phyloP scores from a whole-genome alignment of 2,888 invertebrate genomes.

The Athalia cordata region DNA sequence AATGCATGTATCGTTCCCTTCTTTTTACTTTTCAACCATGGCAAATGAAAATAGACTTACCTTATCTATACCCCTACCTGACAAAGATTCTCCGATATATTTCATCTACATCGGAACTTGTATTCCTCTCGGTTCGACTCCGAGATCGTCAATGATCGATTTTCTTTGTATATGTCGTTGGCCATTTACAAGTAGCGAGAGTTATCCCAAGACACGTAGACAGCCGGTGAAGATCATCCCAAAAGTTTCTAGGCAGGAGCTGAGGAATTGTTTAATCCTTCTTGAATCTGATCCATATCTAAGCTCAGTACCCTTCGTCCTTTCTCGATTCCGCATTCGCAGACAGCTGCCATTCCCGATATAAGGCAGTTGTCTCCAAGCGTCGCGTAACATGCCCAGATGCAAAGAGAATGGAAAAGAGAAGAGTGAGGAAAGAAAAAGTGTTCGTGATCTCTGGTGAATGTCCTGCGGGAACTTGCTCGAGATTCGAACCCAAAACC shows the following conservation, averaged over 20 bases:
- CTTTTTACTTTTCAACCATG: background rate
- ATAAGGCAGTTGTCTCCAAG: conserved; percentile 12
- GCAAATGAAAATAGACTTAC: too few relatives aligned
- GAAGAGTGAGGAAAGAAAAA: conserved; percentile 4
- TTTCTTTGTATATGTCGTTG: too few relatives aligned
- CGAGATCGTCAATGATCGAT: too few relatives aligned
- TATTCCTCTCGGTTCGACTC: too few relatives aligned
- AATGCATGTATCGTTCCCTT: background rate
- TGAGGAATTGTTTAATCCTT: conserved; percentile 6
- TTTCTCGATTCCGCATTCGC: background rate
- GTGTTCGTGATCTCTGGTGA: conserved; percentile 27
- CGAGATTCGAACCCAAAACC: conserved; percentile 42
- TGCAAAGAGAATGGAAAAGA: background rate
- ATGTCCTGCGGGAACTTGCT: conserved; percentile 42
- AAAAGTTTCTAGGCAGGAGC: background rate
- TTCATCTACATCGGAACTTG: too few relatives aligned
- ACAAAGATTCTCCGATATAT: too few relatives aligned
- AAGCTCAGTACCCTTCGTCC: background rate
- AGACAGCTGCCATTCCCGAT: conserved; percentile 34
- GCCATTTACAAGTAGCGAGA: background rate
- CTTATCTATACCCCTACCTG: too few relatives aligned
- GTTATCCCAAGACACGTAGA: background rate
- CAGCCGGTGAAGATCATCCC: background rate
- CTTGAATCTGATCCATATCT: conserved; percentile 14
- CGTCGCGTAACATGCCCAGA: conserved; percentile 11